Base-by-base conservation (phyloP, 2,797 vertebrate species). In the Phaenicophaeus curvirostris region DNA sequence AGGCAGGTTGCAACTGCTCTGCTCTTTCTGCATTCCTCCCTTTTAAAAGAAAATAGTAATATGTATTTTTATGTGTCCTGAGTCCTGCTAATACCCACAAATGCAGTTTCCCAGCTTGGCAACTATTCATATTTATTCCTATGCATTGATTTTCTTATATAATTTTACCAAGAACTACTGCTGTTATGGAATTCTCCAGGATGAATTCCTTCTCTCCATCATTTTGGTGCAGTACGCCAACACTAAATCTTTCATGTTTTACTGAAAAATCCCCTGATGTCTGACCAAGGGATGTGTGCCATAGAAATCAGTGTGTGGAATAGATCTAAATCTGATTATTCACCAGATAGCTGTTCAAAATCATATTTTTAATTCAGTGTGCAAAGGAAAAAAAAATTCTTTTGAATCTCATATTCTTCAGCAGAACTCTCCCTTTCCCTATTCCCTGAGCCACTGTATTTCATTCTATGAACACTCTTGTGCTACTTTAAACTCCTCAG, bases 1-100 rank as follows among this genome's bases (percentile, higher is more conserved):
- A 9, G 1, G 5, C 37, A 53, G 3, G 1, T 53, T 37, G 14
- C 19, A 28, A 24, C 1, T 3, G 24, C 54, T 67, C 24, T 59
- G 15, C 3, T 51, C 17, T 23, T 44, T 69, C 6, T 73, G 9
- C 18, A 53, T 46, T 17, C 4, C 55, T 2, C 5, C 4, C 5
- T 53, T 67, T 23, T 39, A 21, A 71, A 86, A 72, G 0, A 13
- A 42, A 79, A 85, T 39, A 48, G 6, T 5, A 50, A 3, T 23
- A 28, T 13, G 42, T 4, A 35, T 37, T 13, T 42, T 61, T 87
- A 51, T 84, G 44, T 46, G 24, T 24, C 9, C 12, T 30, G 8
- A 39, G 10, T 51, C 35, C 10, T 39, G 30, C 8, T 58, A 12
- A 4, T 33, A 24, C 31, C 69, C 24, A n/a, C 67, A 51, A 75